These are phyloP conservation scores for Adineta ricciae DNA, from an alignment of 2,888 invertebrate species.

Conservation along the genomic window DNA sequence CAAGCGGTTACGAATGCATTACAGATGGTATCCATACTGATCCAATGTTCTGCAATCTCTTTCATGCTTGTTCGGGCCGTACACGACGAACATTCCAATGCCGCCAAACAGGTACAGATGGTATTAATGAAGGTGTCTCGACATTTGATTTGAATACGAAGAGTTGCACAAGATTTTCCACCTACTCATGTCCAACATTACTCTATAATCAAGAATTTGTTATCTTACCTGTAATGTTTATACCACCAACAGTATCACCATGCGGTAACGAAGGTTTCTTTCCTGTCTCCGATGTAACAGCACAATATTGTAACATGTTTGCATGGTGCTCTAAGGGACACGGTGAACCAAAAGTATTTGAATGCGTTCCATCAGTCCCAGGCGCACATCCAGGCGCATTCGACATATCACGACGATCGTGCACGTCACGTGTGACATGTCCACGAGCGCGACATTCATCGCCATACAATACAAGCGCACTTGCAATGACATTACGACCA, in stretches of 20 bases:
- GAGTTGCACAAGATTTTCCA: neutral
- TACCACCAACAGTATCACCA: neutral
- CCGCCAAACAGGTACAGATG: slow-evolving; percentile 17
- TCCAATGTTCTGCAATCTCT: slow-evolving; percentile 31
- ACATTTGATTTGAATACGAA: slow-evolving; percentile 10
- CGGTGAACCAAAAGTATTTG: slow-evolving; percentile 1
- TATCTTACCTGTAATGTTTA: slow-evolving; percentile 20
- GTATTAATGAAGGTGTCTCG: neutral
- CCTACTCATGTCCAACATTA: slow-evolving; percentile 1
- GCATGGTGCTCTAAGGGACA: slow-evolving; percentile 25
- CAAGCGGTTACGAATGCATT: slow-evolving; percentile 32
- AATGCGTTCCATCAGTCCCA: slow-evolving; percentile 15
- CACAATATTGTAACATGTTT: slow-evolving; percentile 32
- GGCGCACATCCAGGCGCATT: slow-evolving; percentile 10
- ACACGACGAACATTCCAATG: slow-evolving; percentile 28
- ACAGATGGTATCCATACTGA: slow-evolving; percentile 29
- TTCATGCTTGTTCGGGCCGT: slow-evolving; percentile 27
- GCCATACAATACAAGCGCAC: neutral
- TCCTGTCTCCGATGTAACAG: neutral
- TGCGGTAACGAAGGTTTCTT: slow-evolving; percentile 20
- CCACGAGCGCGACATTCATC: slow-evolving; percentile 1
- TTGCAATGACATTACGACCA: slow-evolving; percentile 5
- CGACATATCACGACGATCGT: neutral
- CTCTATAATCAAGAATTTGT: slow-evolving; percentile 18
- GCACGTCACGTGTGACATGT: neutral